These are phyloP conservation scores for Neuroterus valhalla DNA, from an alignment of 1,140 invertebrate genomes.

Conservation along the genomic window DNA sequence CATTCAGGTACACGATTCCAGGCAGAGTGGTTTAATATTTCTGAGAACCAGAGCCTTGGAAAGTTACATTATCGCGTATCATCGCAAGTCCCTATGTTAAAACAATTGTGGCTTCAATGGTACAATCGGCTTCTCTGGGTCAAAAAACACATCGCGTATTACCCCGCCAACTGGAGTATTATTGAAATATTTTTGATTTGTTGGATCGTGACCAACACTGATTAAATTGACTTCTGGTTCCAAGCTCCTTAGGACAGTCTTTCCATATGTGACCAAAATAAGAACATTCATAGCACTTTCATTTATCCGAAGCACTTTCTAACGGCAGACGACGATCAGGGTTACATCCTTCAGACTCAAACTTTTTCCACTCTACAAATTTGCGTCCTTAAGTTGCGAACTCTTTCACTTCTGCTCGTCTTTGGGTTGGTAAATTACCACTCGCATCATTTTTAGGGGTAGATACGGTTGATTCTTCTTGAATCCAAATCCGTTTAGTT, in stretches of 20 bases:
- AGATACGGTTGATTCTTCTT: too few relatives aligned
- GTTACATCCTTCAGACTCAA: too few relatives aligned
- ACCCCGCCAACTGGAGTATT: slow-evolving; percentile 14
- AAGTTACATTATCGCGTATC: neutral
- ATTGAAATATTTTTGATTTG: slow-evolving; percentile 32
- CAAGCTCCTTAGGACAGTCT: neutral
- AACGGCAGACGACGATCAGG: slow-evolving; percentile 1
- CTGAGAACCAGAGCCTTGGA: slow-evolving; percentile 27
- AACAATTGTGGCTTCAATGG: slow-evolving; percentile 28
- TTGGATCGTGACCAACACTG: neutral
- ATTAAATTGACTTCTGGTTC: slow-evolving; percentile 28
- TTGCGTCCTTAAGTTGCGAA: too few relatives aligned
- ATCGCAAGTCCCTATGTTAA: slow-evolving; percentile 1
- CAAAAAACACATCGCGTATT: too few relatives aligned
- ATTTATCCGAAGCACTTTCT: neutral
- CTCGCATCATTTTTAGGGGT: too few relatives aligned
- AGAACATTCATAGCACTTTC: neutral
- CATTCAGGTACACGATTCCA: slow-evolving; percentile 4
- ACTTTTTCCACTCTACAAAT: too few relatives aligned
- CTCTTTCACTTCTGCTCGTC: too few relatives aligned
- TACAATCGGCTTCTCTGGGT: slow-evolving; percentile 30
- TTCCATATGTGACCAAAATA: neutral
- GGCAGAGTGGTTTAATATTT: slow-evolving; percentile 24
- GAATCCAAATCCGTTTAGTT: too few relatives aligned
- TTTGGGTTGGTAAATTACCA: too few relatives aligned